Evolutionary conservation across 2,797 vertebrate species (phyloP).

Genomic region (Neomorphus geoffroyi): DNA sequence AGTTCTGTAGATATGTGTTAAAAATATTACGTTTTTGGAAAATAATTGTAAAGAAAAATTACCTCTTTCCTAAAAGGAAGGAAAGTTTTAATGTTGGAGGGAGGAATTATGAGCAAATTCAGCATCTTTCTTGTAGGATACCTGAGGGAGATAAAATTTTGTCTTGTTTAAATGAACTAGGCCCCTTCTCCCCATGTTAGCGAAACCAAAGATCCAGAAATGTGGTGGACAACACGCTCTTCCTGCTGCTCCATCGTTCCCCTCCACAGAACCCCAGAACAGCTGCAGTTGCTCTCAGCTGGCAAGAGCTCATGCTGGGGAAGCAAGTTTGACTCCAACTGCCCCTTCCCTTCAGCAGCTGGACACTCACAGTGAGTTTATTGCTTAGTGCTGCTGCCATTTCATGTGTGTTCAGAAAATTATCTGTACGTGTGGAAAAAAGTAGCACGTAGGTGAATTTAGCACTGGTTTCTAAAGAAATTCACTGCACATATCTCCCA

Average conservation of each 20-base stretch:
- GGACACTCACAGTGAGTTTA: background rate
- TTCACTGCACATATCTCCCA: background rate
- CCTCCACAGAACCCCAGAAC: background rate
- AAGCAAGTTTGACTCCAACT: background rate
- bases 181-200: background rate
- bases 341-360: background rate
- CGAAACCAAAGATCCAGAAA: background rate
- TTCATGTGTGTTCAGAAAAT: background rate
- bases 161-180: background rate
- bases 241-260: background rate
- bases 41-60: background rate
- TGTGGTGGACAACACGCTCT: background rate
- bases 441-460: background rate
- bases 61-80: background rate
- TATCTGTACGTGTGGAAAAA: background rate
- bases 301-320: background rate
- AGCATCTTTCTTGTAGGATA: background rate
- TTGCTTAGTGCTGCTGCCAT: background rate
- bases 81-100: background rate
- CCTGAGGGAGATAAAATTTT: background rate
- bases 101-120: background rate
- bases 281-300: background rate
- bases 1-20: background rate
- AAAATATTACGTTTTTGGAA: background rate
- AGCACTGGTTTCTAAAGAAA: background rate